Evolutionary conservation across 2,113 vertebrate genomes (phyloP).

Genomic region (Neopipo cinnamomea): DNA sequence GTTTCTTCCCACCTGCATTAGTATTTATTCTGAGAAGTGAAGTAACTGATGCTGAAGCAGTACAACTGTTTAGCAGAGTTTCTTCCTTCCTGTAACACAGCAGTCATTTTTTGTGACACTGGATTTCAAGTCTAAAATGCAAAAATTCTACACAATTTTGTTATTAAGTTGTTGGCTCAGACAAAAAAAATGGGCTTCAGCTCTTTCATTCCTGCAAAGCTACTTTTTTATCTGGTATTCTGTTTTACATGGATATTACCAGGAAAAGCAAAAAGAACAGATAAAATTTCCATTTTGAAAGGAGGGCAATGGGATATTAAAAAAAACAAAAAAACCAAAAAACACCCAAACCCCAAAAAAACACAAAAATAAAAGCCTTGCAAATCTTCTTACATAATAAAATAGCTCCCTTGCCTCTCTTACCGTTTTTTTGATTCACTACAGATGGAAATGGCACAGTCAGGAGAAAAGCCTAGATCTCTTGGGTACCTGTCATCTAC

Average conservation of each 20-base stretch:
- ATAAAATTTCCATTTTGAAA: neutral
- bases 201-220: neutral
- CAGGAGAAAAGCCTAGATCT: neutral
- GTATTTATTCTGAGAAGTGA: neutral
- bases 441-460: neutral
- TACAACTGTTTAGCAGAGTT: neutral
- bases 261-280: slow-evolving; percentile 16
- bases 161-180: neutral
- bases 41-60: neutral
- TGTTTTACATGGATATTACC: neutral
- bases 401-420: neutral
- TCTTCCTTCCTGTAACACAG: neutral
- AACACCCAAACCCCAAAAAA: neutral
- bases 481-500: neutral
- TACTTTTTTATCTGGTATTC: neutral
- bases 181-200: neutral
- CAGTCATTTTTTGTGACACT: neutral
- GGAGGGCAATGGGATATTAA: neutral
- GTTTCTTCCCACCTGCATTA: neutral
- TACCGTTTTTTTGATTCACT: neutral
- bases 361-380: neutral
- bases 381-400: neutral
- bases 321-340: neutral
- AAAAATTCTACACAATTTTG: neutral
- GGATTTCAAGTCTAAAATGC: neutral